phyloP scores from a whole-genome alignment of 2,888 invertebrate species.

The Hartigia nigra region DNA sequence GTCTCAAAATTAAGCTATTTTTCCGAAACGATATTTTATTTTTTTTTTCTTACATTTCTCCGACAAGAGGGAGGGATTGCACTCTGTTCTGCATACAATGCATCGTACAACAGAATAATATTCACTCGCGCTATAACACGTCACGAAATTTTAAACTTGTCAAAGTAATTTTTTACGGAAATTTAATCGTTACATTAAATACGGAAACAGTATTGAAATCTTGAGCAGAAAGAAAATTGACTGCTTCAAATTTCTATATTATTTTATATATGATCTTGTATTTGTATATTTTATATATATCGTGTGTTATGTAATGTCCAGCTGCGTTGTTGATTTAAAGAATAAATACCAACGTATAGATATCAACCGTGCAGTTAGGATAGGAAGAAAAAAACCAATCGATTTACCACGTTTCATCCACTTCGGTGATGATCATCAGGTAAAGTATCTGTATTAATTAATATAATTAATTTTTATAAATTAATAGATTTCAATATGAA shows the following conservation, averaged over 20 bases:
- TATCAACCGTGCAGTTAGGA: no score
- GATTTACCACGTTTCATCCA: no score
- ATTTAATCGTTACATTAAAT: neutral
- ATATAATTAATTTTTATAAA: no score
- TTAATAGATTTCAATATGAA: no score
- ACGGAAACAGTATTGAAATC: neutral
- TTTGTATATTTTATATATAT: neutral
- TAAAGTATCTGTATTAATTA: no score
- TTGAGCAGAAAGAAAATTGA: neutral
- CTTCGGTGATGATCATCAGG: no score
- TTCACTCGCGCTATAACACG: neutral
- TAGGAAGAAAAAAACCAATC: no score
- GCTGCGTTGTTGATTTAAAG: no score
- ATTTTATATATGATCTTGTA: neutral
- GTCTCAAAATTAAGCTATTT: conserved; percentile 2
- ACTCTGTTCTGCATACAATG: neutral
- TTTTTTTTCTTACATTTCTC: neutral
- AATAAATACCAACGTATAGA: no score
- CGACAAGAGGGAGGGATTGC: neutral
- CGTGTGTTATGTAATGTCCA: no score
- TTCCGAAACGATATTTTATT: neutral
- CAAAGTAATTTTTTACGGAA: neutral
- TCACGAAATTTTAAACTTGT: neutral
- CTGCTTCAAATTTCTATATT: neutral
- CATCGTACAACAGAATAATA: neutral